These are phyloP conservation scores for Pachypanchax playfairii DNA, from an alignment of 2,113 vertebrate species.

Conservation along the genomic window DNA sequence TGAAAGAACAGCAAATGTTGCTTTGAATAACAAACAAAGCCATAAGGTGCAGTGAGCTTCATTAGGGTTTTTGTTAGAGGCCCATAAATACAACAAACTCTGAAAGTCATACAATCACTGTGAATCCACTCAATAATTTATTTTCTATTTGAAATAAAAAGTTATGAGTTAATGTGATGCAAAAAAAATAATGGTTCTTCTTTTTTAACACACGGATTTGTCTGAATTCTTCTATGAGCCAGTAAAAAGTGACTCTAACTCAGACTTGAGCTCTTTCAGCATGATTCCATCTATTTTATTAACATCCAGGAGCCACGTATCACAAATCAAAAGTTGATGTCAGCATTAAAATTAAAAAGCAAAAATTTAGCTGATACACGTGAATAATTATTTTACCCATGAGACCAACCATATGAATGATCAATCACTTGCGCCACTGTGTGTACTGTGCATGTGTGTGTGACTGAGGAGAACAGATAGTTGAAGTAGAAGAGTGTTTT, in stretches of 20 bases:
- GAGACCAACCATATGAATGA: too few species aligned
- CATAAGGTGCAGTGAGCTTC: background rate
- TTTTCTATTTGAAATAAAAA: too few species aligned
- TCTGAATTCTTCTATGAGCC: background rate
- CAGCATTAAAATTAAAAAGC: background rate
- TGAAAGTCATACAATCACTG: too few species aligned
- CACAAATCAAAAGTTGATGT: background rate
- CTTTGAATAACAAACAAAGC: background rate
- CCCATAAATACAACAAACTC: background rate
- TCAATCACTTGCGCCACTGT: too few species aligned
- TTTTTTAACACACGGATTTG: too few species aligned
- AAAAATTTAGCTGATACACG: too few species aligned
- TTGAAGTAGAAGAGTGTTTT: slow-evolving; percentile 51
- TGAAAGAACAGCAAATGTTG: background rate
- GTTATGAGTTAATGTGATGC: too few species aligned
- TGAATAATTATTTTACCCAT: too few species aligned
- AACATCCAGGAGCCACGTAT: background rate
- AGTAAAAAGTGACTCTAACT: background rate
- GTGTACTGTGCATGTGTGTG: slow-evolving; percentile 39
- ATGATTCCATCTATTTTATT: background rate
- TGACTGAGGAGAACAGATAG: slow-evolving; percentile 22
- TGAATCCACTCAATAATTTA: too few species aligned
- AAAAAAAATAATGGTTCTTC: too few species aligned
- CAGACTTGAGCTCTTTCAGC: background rate
- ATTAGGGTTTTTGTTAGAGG: background rate